Conservation (phyloP, 2,888 invertebrate species). For the Drosophila phalerata region DNA sequence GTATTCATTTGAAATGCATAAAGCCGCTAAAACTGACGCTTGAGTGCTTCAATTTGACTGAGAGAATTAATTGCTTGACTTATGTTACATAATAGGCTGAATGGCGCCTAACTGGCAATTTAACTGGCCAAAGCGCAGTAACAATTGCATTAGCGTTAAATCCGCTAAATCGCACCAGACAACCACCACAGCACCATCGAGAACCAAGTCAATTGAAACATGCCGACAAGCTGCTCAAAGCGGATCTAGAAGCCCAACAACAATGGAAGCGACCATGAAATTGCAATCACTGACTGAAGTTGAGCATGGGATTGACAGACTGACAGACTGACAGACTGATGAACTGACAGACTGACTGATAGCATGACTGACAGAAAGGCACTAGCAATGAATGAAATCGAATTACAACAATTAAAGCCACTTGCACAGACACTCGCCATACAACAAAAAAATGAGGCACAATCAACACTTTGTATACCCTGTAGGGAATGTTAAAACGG, state of each 20-base stretch:
- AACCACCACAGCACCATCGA: neutral
- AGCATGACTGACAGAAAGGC: slow-evolving; percentile 7
- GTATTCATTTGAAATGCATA: slow-evolving; percentile 29
- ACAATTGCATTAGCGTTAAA: slow-evolving; percentile 53
- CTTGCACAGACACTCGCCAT: slow-evolving; percentile 10
- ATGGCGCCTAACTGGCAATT: slow-evolving; percentile 25
- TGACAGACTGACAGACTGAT: slow-evolving; percentile 12
- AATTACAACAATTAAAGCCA: slow-evolving; percentile 65
- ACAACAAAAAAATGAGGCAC: neutral
- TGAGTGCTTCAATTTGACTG: slow-evolving; percentile 12
- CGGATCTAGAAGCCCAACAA: slow-evolving; percentile 32
- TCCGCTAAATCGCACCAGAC: slow-evolving; percentile 33
- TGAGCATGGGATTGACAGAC: slow-evolving; percentile 32
- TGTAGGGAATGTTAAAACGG: neutral
- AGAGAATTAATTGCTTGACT: slow-evolving; percentile 39
- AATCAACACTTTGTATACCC: slow-evolving; percentile 14
- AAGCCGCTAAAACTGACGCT: slow-evolving; percentile 25
- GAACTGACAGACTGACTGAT: neutral
- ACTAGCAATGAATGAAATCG: slow-evolving; percentile 51
- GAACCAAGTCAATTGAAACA: slow-evolving; percentile 37
- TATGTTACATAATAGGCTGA: slow-evolving; percentile 13
- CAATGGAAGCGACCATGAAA: slow-evolving; percentile 45
- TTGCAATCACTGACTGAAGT: slow-evolving; percentile 36
- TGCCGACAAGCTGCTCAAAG: slow-evolving; percentile 38
- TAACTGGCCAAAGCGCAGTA: slow-evolving; percentile 23